These are phyloP conservation scores for Neosilurus hyrtlii DNA, from an alignment of 2,797 vertebrate species.

Conservation along the genomic window DNA sequence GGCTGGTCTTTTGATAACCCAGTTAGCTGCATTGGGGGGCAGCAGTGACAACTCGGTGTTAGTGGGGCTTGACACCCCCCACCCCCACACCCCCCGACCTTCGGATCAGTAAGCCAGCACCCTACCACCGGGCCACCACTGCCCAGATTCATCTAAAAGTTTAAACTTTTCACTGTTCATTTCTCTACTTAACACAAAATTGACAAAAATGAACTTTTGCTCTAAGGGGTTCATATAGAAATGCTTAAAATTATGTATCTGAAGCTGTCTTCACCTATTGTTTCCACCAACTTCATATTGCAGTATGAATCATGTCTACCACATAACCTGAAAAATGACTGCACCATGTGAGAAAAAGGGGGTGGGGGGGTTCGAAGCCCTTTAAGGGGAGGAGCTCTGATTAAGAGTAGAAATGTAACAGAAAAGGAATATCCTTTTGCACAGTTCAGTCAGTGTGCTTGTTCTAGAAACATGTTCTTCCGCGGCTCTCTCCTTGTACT, in stretches of 20 bases:
- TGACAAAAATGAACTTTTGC: too few species aligned
- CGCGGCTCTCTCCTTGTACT: constrained; percentile 22
- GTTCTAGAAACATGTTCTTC: constrained; percentile 26
- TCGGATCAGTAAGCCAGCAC: too few species aligned
- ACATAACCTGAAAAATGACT: neutral
- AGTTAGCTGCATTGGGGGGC: too few species aligned
- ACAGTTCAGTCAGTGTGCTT: neutral
- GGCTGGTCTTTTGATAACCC: too few species aligned
- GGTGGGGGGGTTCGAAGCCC: neutral
- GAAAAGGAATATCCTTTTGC: neutral
- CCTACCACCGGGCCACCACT: too few species aligned
- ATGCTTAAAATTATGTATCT: constrained; percentile 19
- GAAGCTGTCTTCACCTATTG: neutral
- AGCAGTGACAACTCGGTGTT: too few species aligned
- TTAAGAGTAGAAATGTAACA: neutral
- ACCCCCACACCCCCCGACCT: too few species aligned
- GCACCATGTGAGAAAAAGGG: neutral
- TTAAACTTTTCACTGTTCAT: too few species aligned
- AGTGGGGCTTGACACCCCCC: too few species aligned
- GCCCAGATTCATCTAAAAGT: too few species aligned
- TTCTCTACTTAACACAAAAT: too few species aligned
- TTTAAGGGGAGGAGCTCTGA: neutral
- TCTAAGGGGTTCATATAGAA: neutral
- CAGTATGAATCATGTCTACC: constrained; percentile 7
- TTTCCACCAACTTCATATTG: neutral